Conservation (phyloP, 2,888 invertebrate genomes). For the Apotomis turbidana region DNA sequence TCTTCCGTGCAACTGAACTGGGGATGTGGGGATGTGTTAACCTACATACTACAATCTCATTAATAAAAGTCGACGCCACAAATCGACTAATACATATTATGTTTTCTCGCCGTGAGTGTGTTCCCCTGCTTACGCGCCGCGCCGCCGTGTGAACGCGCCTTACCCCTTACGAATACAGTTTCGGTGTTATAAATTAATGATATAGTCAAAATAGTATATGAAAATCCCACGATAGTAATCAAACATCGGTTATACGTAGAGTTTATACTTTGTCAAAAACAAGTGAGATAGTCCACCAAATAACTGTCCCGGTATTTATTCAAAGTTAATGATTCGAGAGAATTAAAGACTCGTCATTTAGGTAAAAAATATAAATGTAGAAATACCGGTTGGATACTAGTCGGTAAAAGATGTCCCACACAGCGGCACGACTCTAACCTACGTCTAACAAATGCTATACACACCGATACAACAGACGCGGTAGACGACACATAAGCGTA, state of each 20-base stretch:
- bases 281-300: too few relatives aligned
- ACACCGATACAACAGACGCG: conserved; percentile 31
- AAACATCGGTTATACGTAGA: too few relatives aligned
- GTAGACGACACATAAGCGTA: conserved; percentile 36
- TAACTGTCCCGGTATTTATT: too few relatives aligned
- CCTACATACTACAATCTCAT: not conserved
- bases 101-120: conserved; percentile 14
- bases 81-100: not conserved
- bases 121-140: conserved; percentile 24
- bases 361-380: conserved; percentile 3
- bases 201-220: too few relatives aligned
- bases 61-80: not conserved
- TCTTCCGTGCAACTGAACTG: too few relatives aligned
- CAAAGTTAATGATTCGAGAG: not conserved
- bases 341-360: not conserved
- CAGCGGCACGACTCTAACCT: conserved; percentile 4
- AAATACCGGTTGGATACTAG: conserved; percentile 7
- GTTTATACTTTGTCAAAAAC: too few relatives aligned
- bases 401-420: conserved; percentile 10
- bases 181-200: too few relatives aligned
- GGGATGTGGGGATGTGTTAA: not conserved
- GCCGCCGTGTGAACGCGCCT: conserved; percentile 15
- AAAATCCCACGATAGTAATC: too few relatives aligned
- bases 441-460: conserved; percentile 38
- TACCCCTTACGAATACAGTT: not conserved